Evolutionary conservation across 2,797 vertebrate genomes (phyloP).

Genomic region (Brachyrhaphis roseni): DNA sequence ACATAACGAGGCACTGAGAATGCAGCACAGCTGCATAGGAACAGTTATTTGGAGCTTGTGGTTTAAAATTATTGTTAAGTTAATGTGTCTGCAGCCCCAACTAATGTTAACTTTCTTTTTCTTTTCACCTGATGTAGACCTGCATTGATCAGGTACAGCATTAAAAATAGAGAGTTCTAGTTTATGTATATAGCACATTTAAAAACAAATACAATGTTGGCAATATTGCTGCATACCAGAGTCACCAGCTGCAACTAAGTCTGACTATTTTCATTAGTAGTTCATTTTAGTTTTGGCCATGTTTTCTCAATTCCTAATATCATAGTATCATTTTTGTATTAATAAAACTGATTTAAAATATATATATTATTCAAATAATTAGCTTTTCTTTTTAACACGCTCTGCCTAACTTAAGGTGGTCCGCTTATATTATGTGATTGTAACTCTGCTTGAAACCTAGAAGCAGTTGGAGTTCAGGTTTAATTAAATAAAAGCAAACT

Average conservation of each 20-base stretch:
- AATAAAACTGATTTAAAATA: not conserved
- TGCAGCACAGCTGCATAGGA: not conserved
- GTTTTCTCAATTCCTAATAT: not conserved
- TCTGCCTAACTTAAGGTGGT: not conserved
- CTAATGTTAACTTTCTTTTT: not conserved
- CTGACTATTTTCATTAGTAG: not conserved
- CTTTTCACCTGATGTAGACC: not conserved
- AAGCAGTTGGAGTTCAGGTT: not conserved
- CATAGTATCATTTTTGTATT: not conserved
- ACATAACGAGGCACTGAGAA: constrained; percentile 21
- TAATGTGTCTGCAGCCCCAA: not conserved
- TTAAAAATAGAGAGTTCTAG: not conserved
- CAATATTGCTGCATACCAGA: not conserved
- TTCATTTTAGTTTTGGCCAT: not conserved
- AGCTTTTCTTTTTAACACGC: not conserved
- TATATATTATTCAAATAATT: not conserved
- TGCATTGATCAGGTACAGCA: not conserved
- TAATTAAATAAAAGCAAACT: not conserved
- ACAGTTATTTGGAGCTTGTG: not conserved
- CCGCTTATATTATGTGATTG: not conserved
- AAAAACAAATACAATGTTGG: not conserved
- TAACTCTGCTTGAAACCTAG: not conserved
- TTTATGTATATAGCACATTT: not conserved
- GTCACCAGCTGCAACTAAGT: not conserved
- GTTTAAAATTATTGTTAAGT: not conserved